A percentile compares a stretch with the other conserved stretches of the same genome.
Evolutionary conservation across 2,113 vertebrate genomes (phyloP).

Genomic region (Megaleporinus macrocephalus): DNA sequence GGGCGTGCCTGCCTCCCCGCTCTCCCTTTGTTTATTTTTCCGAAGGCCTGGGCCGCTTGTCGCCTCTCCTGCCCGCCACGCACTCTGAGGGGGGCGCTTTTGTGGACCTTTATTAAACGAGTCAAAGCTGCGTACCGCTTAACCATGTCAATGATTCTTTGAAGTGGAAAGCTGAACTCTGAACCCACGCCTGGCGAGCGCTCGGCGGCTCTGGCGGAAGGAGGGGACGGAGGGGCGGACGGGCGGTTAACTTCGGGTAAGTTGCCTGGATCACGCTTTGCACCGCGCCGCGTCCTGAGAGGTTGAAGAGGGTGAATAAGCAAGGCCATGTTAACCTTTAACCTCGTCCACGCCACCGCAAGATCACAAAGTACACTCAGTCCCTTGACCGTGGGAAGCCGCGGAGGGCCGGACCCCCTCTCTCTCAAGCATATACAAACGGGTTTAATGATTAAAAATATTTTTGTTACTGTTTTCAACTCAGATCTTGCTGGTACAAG

Average conservation of each 20-base stretch:
- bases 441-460: too few species aligned
- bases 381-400: too few species aligned
- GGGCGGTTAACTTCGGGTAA: constrained; percentile 53
- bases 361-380: background rate
- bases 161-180: constrained; percentile 65
- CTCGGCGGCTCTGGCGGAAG: constrained; percentile 17
- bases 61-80: constrained; percentile 52
- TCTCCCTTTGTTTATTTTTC: constrained; percentile 68
- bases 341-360: constrained; percentile 43
- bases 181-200: constrained; percentile 57
- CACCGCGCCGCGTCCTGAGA: constrained; percentile 67
- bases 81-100: background rate
- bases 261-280: constrained; percentile 60
- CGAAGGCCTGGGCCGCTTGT: constrained; percentile 67
- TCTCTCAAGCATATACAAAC: too few species aligned
- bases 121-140: constrained; percentile 38
- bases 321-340: constrained; percentile 67
- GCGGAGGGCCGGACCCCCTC: too few species aligned
- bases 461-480: too few species aligned
- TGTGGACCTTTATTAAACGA: constrained; percentile 39
- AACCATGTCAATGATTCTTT: constrained; percentile 67
- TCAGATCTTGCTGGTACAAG: too few species aligned
- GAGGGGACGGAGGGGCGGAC: constrained; percentile 30
- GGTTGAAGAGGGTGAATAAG: constrained; percentile 57
- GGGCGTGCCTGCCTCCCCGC: constrained; percentile 59